A percentile compares a stretch with the other conserved stretches of the same genome.
phyloP scores from a whole-genome alignment of 1,140 invertebrate genomes.

The Drosophila malerkotliana region DNA sequence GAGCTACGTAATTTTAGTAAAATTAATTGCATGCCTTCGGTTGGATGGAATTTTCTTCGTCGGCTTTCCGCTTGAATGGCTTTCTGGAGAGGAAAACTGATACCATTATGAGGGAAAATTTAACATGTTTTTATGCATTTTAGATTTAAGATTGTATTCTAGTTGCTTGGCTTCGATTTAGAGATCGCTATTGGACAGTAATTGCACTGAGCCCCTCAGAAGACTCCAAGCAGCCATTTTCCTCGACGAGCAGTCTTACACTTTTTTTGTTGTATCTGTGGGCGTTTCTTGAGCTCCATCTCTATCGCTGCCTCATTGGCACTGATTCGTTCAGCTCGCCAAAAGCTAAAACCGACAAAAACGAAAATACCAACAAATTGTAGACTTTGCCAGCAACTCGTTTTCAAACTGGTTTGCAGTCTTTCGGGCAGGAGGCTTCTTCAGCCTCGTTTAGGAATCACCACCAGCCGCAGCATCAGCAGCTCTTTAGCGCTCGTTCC shows the following conservation, averaged over 20 bases:
- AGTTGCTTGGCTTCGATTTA: neutral
- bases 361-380: constrained; percentile 32
- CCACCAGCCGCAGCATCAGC: constrained; percentile 54
- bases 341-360: constrained; percentile 48
- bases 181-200: constrained; percentile 2
- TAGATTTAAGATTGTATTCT: neutral
- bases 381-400: constrained; percentile 67
- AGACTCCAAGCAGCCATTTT: constrained; percentile 62
- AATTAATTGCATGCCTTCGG: constrained; percentile 69
- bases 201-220: constrained; percentile 8
- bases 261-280: constrained; percentile 15
- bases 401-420: constrained; percentile 72
- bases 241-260: neutral
- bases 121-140: neutral
- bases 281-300: constrained; percentile 55
- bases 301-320: constrained; percentile 67
- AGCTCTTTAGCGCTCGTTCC: constrained; percentile 81
- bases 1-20: constrained; percentile 75
- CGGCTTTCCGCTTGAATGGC: constrained; percentile 50
- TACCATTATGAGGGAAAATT: neutral
- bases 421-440: constrained; percentile 44
- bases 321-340: constrained; percentile 76
- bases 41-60: constrained; percentile 3
- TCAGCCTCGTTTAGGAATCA: constrained; percentile 33
- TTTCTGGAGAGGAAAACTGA: constrained; percentile 28